Conservation (phyloP, 2,888 invertebrate species). For the Napeogenes sylphis region DNA sequence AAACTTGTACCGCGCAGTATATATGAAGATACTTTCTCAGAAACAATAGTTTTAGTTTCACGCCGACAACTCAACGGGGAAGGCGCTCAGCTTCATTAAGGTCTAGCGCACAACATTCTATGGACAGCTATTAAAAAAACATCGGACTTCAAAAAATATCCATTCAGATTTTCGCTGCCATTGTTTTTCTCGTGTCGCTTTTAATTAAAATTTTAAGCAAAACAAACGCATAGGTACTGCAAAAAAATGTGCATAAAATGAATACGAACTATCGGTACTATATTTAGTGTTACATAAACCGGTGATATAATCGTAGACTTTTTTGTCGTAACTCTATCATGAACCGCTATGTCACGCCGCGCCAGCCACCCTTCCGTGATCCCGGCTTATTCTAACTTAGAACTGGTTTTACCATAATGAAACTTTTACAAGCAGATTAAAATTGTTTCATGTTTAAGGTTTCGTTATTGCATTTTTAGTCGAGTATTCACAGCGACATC, state of each 20-base stretch:
- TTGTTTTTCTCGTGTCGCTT: constrained; percentile 4
- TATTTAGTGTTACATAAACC: neutral
- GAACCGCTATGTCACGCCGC: constrained; percentile 7
- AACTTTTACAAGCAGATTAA: constrained; percentile 24
- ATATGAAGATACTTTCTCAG: constrained; percentile 44
- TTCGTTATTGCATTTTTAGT: constrained; percentile 16
- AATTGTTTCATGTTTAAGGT: constrained; percentile 15
- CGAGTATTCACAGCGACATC: constrained; percentile 3
- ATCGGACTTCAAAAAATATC: constrained; percentile 2
- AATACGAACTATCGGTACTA: too few species aligned
- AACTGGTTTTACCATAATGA: constrained; percentile 15
- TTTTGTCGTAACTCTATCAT: neutral
- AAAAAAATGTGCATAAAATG: neutral
- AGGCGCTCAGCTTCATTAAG: constrained; percentile 40
- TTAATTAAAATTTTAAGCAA: neutral
- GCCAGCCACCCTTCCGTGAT: constrained; percentile 19
- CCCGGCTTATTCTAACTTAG: constrained; percentile 20
- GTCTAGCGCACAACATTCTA: constrained; percentile 17
- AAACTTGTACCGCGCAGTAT: constrained; percentile 42
- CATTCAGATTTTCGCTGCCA: constrained; percentile 2
- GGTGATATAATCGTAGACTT: constrained; percentile 2
- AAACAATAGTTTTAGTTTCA: constrained; percentile 61
- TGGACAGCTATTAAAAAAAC: constrained; percentile 2
- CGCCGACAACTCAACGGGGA: constrained; percentile 23
- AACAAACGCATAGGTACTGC: neutral